Evolutionary conservation across 2,797 vertebrate species (phyloP), one percentile per base, ranked within the genome.

Genomic region (Enteromius viviparus): DNA sequence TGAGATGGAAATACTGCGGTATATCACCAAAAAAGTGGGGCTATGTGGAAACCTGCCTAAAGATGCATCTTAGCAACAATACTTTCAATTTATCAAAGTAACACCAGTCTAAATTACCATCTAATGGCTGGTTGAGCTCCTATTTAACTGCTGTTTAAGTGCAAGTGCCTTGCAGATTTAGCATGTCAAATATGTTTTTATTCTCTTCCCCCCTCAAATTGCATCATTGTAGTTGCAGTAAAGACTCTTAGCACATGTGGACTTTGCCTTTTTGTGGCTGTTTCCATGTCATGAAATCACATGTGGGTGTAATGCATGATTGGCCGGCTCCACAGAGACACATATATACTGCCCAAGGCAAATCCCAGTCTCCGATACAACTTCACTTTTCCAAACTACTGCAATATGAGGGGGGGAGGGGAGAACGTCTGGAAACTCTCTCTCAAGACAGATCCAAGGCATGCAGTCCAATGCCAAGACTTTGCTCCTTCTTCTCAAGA

Each of bases 401-500:
- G 62, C 83, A 65, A 70, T 65, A 40, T 49, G 49, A 85, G 26
- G 32, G 83, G 47, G 32, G 66, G 49, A 53, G 26, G 71, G 47
- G 65, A 10, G 23, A 74, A 69, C 12, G 34, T 82, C 80, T 84
- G 86, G 83, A 87, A 85, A 81, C 49, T 82, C 76, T 87, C 34
- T 76, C 85, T 85, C 37, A 81, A 85, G 81, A 79, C 83, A 81
- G 37, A 55, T 80, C 70, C 51, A 76, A 87, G 82, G 85, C 87
- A 89, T 83, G 78, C 37, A 79, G 53, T 49, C 32, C 29, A 19
- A 53, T 78, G 89, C 87, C 88, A 87, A 85, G 37, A 77, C 71
- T 80, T 79, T 84, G 65, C 79, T 82, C 76, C 86, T 80, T 81
- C 81, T 87, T 81, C 81, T 87, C 76, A 80, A 76, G 75, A 82